These are phyloP conservation scores for Caenorhabditis macrosperma DNA, from an alignment of 2,888 invertebrate species.

Conservation along the genomic window DNA sequence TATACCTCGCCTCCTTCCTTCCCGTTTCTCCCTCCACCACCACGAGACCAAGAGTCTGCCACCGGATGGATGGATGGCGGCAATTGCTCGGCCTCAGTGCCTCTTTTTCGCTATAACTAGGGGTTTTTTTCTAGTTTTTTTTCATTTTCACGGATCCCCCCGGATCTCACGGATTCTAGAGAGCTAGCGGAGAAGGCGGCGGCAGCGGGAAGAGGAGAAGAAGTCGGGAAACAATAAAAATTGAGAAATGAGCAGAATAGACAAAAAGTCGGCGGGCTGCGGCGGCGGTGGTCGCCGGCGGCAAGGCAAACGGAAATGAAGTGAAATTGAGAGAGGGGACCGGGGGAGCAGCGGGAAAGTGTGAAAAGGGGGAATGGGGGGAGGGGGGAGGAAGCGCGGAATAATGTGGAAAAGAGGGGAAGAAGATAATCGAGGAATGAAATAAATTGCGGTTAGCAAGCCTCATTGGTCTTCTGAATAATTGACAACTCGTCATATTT, in stretches of 20 bases:
- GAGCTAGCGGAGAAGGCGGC: too few species aligned
- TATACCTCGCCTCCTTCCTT: constrained; percentile 46
- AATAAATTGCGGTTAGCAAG: constrained; percentile 28
- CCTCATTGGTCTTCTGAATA: constrained; percentile 10
- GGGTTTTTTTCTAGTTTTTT: too few species aligned
- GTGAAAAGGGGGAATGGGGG: constrained; percentile 14
- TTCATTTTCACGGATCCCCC: too few species aligned
- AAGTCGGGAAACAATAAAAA: too few species aligned
- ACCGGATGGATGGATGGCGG: background rate
- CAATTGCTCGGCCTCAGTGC: too few species aligned
- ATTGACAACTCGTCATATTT: constrained; percentile 17
- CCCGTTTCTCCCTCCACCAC: background rate
- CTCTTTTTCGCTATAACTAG: too few species aligned
- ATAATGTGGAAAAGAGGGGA: constrained; percentile 2
- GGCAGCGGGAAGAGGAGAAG: too few species aligned
- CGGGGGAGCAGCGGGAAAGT: constrained; percentile 20
- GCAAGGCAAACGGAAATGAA: constrained; percentile 1
- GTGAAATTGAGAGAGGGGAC: constrained; percentile 18
- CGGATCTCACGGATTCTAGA: too few species aligned
- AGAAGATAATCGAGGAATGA: constrained; percentile 36
- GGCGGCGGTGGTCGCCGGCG: too few species aligned
- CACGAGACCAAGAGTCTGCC: background rate
- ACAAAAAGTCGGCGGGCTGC: background rate
- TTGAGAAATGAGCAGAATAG: background rate
- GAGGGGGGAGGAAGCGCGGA: constrained; percentile 2